Base-by-base conservation (phyloP, 2,113 vertebrate species). In the Ptychochromis oligacanthus region DNA sequence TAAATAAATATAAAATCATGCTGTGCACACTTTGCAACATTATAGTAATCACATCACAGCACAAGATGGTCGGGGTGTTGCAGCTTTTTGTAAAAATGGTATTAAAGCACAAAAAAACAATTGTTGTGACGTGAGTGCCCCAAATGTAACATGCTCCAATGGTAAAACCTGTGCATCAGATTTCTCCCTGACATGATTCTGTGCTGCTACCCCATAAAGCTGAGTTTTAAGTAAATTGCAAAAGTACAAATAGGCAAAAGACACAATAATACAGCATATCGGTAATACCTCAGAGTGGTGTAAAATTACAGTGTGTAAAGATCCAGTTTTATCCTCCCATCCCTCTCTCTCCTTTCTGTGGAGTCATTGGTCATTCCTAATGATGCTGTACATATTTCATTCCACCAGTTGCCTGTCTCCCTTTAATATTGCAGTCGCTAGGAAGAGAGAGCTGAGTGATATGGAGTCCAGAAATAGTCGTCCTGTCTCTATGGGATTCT, bases 341-440 rank as follows among this genome's bases (percentile, higher is more conserved):
- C 40, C 15, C 8, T 20, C 86, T 65, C 65, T 34, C 34, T 17
- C 56, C 31, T 75, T 40, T 61, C 34, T 2, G 2, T 22, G 20
- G 78, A 81, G 26, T 75, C 17, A 4, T 84, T 77, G 82, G 82
- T 87, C 88, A 61, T 38, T 77, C 55, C 61, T 92, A 91, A 89
- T 86, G 89, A 90, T 60, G 83, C 85, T 49, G 58, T 85, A 36
- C 87, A 92, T 91, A 90, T 92, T 92, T 93, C 83, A 90, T 90
- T 67, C 79, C 88, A 87, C 82, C 67, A 43, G 60, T 91, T 79
- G 65, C 83, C 79, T 56, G 59, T 59, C 84, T 82, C 77, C 64
- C 84, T 91, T 87, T 86, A 89, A 90, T 91, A 87, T 79, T 86
- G 61, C 82, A 81, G 83, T 85, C 86, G 8, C 75, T 79, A 11